Evolutionary conservation across 1,140 invertebrate species (phyloP).

Genomic region (Polypedilum vanderplanki): DNA sequence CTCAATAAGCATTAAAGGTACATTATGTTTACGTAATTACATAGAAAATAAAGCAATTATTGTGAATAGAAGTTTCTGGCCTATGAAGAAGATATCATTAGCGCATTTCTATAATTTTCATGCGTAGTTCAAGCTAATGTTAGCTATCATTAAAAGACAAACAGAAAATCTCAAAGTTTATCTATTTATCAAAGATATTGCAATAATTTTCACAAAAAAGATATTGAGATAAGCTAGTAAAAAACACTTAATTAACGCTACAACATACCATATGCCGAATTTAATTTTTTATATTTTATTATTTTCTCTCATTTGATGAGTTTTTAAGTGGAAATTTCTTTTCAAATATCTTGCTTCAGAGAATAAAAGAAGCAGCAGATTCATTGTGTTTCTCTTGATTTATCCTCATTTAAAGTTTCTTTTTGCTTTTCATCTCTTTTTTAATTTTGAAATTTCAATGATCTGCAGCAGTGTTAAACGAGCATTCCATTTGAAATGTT

Average conservation of each 20-base stretch:
- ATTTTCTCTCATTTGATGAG: constrained; percentile 12
- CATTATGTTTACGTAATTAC: too few species aligned
- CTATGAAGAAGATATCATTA: too few species aligned
- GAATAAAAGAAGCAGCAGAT: background rate
- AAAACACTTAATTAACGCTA: background rate
- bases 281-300: background rate
- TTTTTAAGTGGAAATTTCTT: background rate
- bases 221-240: too few species aligned
- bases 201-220: too few species aligned
- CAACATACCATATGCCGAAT: background rate
- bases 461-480: background rate
- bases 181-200: too few species aligned
- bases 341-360: background rate
- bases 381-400: background rate
- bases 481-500: background rate
- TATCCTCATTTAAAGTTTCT: background rate
- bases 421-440: background rate
- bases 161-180: too few species aligned
- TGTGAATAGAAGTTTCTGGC: too few species aligned
- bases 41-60: too few species aligned
- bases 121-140: too few species aligned
- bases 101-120: too few species aligned
- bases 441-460: background rate
- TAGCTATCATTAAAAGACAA: too few species aligned
- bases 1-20: too few species aligned